phyloP scores from a whole-genome alignment of 2,113 vertebrate genomes.

The Anhinga rufa region DNA sequence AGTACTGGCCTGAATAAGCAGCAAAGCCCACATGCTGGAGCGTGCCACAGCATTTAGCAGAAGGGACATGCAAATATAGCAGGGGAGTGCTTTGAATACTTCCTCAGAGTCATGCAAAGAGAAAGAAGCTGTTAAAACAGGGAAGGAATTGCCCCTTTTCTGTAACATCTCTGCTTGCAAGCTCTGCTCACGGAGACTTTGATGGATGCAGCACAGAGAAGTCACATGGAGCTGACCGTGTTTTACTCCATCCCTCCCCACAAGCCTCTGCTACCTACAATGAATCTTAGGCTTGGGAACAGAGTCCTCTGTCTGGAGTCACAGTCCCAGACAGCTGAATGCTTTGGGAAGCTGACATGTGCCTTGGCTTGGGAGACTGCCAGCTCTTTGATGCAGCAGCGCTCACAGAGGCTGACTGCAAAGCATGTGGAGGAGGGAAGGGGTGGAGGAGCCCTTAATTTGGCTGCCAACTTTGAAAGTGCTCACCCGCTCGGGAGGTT shows the following conservation, averaged over 20 bases:
- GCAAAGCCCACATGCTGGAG: not conserved
- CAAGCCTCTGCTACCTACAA: constrained; percentile 8
- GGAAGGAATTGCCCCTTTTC: not conserved
- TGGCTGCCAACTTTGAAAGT: constrained; percentile 56
- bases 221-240: not conserved
- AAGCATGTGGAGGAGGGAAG: constrained; percentile 44
- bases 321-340: constrained; percentile 34
- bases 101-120: not conserved
- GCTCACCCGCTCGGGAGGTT: constrained; percentile 11
- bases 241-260: not conserved
- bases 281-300: constrained; percentile 14
- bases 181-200: not conserved
- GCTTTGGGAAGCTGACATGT: constrained; percentile 30
- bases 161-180: not conserved
- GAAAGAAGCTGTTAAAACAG: not conserved
- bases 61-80: not conserved
- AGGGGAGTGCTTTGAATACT: not conserved
- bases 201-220: not conserved
- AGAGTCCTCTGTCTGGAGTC: constrained; percentile 3
- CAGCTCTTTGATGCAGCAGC: constrained; percentile 37
- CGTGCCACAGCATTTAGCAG: not conserved
- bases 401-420: constrained; percentile 40
- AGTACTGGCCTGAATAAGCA: not conserved
- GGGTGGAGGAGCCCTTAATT: constrained; percentile 60
- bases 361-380: constrained; percentile 1